phyloP scores from a whole-genome alignment of 2,797 vertebrate species.

The Hipposideros larvatus region DNA sequence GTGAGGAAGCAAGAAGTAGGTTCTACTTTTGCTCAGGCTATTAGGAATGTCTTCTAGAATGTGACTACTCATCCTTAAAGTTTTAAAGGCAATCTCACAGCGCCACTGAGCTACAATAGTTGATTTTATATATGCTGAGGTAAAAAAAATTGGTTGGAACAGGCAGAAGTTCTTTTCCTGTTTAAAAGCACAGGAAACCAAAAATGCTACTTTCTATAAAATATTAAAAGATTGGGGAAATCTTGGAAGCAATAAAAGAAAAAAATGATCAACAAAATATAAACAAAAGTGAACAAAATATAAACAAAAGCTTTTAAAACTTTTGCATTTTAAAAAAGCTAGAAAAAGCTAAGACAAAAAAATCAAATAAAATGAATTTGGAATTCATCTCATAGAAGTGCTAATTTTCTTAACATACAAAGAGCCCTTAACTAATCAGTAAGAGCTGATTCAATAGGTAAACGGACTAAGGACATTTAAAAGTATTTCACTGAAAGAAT shows the following conservation, averaged over 20 bases:
- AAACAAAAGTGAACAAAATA: not conserved
- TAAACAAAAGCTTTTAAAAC: not conserved
- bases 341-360: constrained; percentile 19
- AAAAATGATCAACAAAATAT: not conserved
- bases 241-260: not conserved
- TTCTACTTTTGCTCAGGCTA: not conserved
- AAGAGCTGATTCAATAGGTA: not conserved
- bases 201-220: constrained; percentile 37
- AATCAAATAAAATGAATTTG: not conserved
- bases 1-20: not conserved
- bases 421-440: not conserved
- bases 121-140: not conserved
- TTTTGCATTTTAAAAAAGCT: not conserved
- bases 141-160: not conserved
- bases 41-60: constrained; percentile 19
- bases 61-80: not conserved
- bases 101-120: not conserved
- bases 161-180: not conserved
- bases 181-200: constrained; percentile 13
- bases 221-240: not conserved
- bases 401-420: constrained; percentile 19
- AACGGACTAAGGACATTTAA: constrained; percentile 9
- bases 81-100: constrained; percentile 1
- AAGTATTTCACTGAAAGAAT: constrained; percentile 29
- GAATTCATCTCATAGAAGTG: not conserved